Evolutionary conservation across 2,797 vertebrate genomes (phyloP).

Genomic region (Poecile montanus): DNA sequence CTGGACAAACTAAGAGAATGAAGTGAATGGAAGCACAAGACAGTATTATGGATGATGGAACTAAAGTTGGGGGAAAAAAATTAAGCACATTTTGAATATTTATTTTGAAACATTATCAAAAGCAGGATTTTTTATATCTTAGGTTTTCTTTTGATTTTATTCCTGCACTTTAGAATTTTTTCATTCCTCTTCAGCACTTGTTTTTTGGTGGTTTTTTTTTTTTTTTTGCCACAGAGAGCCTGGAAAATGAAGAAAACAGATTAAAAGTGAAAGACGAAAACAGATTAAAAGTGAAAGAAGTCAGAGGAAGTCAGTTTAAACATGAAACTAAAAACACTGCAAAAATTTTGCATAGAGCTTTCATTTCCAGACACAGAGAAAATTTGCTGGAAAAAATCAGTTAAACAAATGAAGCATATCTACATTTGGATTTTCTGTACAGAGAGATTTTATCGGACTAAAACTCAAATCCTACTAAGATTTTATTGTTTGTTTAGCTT

Average conservation of each 20-base stretch:
- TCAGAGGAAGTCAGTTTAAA: not conserved
- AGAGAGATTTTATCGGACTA: not conserved
- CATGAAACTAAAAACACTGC: not conserved
- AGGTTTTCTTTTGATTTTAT: not conserved
- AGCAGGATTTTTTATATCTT: not conserved
- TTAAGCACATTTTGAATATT: not conserved
- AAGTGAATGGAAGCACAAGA: not conserved
- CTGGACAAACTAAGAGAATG: not conserved
- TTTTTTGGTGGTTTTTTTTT: not conserved
- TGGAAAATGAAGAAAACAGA: not conserved
- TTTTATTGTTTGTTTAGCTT: constrained; percentile 14
- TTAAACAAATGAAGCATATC: not conserved
- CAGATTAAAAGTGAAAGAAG: constrained; percentile 11
- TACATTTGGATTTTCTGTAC: not conserved
- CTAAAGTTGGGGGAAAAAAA: not conserved
- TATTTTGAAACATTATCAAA: not conserved
- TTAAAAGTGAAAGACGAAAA: constrained; percentile 8
- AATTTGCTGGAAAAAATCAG: not conserved
- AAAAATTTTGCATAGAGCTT: not conserved
- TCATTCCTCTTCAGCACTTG: not conserved
- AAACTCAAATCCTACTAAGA: not conserved
- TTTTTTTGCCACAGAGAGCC: not conserved
- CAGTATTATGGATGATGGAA: not conserved
- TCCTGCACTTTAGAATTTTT: not conserved
- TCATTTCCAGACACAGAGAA: not conserved